Base-by-base conservation (phyloP, 2,113 vertebrate genomes). In the Glaucomys volans region DNA sequence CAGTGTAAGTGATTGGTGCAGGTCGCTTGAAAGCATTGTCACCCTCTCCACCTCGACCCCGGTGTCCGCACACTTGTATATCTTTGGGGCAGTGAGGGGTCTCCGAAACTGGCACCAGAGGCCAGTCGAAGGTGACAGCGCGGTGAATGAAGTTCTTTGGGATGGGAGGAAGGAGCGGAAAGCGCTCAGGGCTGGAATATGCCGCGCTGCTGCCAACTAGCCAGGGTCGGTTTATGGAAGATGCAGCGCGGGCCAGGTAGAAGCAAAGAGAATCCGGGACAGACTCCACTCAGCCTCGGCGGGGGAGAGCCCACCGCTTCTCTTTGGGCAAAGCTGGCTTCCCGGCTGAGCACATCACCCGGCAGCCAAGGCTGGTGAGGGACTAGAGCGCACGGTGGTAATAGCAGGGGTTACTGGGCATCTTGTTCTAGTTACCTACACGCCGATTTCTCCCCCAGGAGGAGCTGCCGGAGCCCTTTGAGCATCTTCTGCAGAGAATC, bases 401-500 rank as follows among this genome's bases (percentile, higher is more conserved):
- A 67, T 4, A 80, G 4, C 18, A 59, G 0, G 3, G 26, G 35
- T n/a, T 54, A 62, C 26, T 11, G 12, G 14, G 84, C 32, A n/a
- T 57, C 79, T 50, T 4, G 4, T 20, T 57, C 54, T 24, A 54
- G 35, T 76, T 30, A 69, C 82, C 64, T 67, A 40, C 40, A 42
- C 2, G 5, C 10, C 7, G 2, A 26, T 91, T 57, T 87, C 26
- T 86, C 17, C 66, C 77, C 24, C 95, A 99, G 98, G 98, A 98
- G 95, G 98, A 98, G 92, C 96, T 99, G 96, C 97, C 98, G 1
- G 97, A 98, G 66, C 98, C 98, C 97, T 98, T 99, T 97, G 99
- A 99, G 98, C 99, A 99, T 89, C 98, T 99, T 44, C 98, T 99
- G 87, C 99, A 99, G 98, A 99, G 99, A 98, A 99, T 99, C 98